These are phyloP conservation scores for Platichthys flesus DNA, from an alignment of 2,113 vertebrate species.

Conservation along the genomic window DNA sequence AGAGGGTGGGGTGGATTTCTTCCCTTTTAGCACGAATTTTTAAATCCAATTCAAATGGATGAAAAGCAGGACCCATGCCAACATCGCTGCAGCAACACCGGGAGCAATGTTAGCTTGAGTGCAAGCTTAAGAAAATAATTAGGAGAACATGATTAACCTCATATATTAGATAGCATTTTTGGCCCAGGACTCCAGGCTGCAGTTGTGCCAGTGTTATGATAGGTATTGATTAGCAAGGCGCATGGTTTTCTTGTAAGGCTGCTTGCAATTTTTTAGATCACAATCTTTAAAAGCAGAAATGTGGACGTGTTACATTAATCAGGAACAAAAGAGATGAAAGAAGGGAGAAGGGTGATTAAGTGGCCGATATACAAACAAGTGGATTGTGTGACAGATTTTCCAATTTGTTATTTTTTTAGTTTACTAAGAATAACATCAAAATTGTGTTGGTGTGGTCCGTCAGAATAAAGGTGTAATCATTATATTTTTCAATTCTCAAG, in stretches of 20 bases:
- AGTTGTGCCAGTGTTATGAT: conserved; percentile 41
- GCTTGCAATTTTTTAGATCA: conserved; percentile 40
- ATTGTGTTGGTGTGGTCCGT: conserved; percentile 27
- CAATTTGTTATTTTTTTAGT: conserved; percentile 16
- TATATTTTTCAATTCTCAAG: conserved; percentile 44
- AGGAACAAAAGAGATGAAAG: conserved; percentile 24
- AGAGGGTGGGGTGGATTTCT: background rate
- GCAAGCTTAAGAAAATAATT: conserved; percentile 53
- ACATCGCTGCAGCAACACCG: conserved; percentile 27
- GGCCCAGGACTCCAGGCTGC: conserved; percentile 32
- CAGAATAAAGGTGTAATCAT: conserved; percentile 37
- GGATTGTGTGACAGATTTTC: conserved; percentile 13
- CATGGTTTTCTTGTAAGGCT: conserved; percentile 35
- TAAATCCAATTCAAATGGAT: background rate
- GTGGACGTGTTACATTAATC: conserved; percentile 29
- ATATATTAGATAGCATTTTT: conserved; percentile 62
- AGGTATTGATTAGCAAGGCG: conserved; percentile 53
- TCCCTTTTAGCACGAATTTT: background rate
- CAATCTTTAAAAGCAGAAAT: conserved; percentile 41
- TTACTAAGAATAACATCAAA: conserved; percentile 24
- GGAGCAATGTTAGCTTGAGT: conserved; percentile 37
- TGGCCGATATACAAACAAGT: background rate
- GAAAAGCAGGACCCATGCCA: conserved; percentile 30
- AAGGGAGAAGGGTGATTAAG: background rate
- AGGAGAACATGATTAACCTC: conserved; percentile 58